phyloP scores from a whole-genome alignment of 2,797 vertebrate genomes.

The Peromyscus eremicus region DNA sequence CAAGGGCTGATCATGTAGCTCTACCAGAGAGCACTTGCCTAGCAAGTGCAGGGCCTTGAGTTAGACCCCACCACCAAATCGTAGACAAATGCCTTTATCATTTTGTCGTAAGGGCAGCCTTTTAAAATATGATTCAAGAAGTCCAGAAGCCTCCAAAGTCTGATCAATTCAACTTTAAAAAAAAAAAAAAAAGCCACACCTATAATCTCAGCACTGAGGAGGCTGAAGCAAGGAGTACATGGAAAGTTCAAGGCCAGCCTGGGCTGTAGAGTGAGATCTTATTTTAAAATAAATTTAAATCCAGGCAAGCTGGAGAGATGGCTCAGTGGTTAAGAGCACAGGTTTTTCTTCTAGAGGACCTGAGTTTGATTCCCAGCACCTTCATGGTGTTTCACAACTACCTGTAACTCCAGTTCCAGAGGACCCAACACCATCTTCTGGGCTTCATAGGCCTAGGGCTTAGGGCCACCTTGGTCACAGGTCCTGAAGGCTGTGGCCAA shows the following conservation, averaged over 20 bases:
- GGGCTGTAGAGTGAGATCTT: background rate
- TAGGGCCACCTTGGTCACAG: background rate
- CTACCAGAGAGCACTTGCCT: background rate
- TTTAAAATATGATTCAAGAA: slow-evolving; percentile 21
- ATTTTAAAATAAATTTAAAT: background rate
- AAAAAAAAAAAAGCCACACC: background rate
- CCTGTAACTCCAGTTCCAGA: background rate
- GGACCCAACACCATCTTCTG: background rate
- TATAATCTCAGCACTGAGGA: background rate
- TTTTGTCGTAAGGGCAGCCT: background rate
- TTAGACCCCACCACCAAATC: background rate
- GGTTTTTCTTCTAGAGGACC: too few species aligned
- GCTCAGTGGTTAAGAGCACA: background rate
- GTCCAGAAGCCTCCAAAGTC: slow-evolving; percentile 8
- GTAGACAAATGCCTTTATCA: slow-evolving; percentile 26
- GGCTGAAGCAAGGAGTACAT: background rate
- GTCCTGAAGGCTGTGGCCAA: background rate
- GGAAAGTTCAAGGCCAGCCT: background rate
- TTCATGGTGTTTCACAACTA: background rate
- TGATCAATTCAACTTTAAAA: slow-evolving; percentile 8
- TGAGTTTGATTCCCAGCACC: background rate
- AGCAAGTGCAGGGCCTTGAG: background rate
- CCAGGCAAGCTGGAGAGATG: too few species aligned
- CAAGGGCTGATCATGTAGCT: background rate
- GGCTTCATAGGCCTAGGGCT: background rate